Conservation (phyloP, 2,113 vertebrate species). For the Tetrax tetrax region DNA sequence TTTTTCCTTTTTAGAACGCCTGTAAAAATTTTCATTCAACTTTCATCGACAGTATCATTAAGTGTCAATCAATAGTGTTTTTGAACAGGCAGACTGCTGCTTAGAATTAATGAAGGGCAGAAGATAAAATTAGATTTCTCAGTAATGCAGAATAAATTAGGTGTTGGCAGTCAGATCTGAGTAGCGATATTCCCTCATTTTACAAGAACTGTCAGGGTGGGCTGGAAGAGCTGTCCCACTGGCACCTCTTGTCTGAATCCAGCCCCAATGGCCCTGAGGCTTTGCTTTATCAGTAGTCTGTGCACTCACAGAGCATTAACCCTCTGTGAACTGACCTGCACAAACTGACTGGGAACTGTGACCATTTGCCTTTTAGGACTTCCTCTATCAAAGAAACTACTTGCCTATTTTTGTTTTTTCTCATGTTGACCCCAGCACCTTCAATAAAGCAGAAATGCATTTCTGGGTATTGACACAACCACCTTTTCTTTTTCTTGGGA, state of each 20-base stretch:
- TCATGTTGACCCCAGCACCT: neutral
- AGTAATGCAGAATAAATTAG: conserved; percentile 8
- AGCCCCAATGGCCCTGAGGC: neutral
- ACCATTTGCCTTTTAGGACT: neutral
- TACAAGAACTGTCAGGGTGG: neutral
- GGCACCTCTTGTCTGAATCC: neutral
- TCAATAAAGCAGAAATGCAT: neutral
- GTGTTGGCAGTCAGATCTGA: neutral
- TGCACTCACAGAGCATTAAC: neutral
- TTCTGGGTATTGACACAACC: neutral
- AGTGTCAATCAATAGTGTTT: neutral
- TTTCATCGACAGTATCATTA: neutral
- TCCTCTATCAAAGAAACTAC: neutral
- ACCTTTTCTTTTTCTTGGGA: neutral
- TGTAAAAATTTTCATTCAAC: neutral
- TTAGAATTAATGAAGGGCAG: neutral
- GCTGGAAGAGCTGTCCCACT: neutral
- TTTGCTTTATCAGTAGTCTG: neutral
- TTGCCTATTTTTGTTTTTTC: neutral
- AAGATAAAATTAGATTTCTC: conserved; percentile 21
- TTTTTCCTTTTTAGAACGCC: neutral
- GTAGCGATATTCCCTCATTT: neutral
- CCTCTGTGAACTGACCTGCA: neutral
- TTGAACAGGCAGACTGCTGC: neutral
- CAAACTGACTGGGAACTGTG: neutral